Conservation (phyloP, 2,797 vertebrate genomes). For the Mycteria americana region DNA sequence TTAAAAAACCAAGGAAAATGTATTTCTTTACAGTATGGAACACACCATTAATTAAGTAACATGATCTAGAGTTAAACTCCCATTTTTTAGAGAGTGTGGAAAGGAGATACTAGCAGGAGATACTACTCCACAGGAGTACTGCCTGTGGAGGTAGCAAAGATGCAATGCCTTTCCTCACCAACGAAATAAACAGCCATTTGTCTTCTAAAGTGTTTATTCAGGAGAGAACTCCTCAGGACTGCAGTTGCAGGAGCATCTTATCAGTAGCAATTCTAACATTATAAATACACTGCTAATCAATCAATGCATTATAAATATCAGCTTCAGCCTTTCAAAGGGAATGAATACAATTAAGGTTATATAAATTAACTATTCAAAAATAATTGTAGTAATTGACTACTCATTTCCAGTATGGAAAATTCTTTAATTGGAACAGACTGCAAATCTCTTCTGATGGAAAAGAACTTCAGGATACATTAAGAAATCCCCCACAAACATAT, state of each 20-base stretch:
- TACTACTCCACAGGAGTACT: too few species aligned
- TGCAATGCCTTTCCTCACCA: neutral
- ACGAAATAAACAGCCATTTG: slow-evolving; percentile 17
- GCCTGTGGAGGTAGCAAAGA: neutral
- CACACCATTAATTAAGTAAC: neutral
- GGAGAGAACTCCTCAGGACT: neutral
- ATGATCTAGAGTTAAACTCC: neutral
- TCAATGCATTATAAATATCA: slow-evolving; percentile 59
- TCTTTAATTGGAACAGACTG: slow-evolving; percentile 67
- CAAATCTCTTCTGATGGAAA: slow-evolving; percentile 21
- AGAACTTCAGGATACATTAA: slow-evolving; percentile 40
- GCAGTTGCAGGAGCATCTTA: neutral
- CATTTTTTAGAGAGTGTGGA: neutral
- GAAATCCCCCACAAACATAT: neutral
- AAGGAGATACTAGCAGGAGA: neutral
- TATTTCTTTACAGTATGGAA: neutral
- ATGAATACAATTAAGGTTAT: slow-evolving; percentile 63
- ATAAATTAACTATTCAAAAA: slow-evolving; percentile 67
- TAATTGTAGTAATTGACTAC: slow-evolving; percentile 68
- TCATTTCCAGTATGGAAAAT: slow-evolving; percentile 63
- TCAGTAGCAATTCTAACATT: slow-evolving; percentile 12
- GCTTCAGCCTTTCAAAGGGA: slow-evolving; percentile 50
- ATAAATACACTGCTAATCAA: slow-evolving; percentile 44
- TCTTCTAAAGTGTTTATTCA: neutral
- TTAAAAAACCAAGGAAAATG: neutral